phyloP scores from a whole-genome alignment of 2,113 vertebrate genomes.

The Nycticebus coucang region DNA sequence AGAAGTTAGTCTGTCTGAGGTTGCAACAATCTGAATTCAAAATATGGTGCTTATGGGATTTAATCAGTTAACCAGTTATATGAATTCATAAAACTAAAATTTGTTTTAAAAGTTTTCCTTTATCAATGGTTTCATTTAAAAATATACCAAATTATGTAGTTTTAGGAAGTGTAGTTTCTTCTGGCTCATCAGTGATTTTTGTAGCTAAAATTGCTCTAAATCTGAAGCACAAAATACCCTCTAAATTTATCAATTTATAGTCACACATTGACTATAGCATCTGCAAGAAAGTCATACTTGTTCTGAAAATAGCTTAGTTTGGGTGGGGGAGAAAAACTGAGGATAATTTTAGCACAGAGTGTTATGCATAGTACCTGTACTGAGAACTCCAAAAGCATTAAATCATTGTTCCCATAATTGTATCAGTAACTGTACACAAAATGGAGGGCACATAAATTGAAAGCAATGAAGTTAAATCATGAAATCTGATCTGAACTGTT shows the following conservation, averaged over 20 bases:
- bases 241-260: neutral
- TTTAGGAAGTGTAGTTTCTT: neutral
- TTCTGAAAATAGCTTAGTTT: constrained; percentile 11
- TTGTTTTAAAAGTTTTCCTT: neutral
- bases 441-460: neutral
- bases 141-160: neutral
- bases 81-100: constrained; percentile 43
- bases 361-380: neutral
- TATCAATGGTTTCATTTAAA: neutral
- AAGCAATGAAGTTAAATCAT: neutral
- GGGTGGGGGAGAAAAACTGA: neutral
- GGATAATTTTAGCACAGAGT: neutral
- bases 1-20: neutral
- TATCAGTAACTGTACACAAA: neutral
- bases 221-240: neutral
- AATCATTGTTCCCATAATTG: constrained; percentile 3
- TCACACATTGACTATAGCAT: neutral
- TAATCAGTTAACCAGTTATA: neutral
- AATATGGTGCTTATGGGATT: neutral
- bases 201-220: constrained; percentile 27
- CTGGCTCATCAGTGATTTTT: neutral
- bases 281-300: neutral
- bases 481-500: neutral
- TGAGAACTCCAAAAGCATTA: constrained; percentile 22
- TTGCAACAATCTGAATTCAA: neutral